Conservation (phyloP, 2,797 vertebrate genomes). For the Bradypodion ventrale region DNA sequence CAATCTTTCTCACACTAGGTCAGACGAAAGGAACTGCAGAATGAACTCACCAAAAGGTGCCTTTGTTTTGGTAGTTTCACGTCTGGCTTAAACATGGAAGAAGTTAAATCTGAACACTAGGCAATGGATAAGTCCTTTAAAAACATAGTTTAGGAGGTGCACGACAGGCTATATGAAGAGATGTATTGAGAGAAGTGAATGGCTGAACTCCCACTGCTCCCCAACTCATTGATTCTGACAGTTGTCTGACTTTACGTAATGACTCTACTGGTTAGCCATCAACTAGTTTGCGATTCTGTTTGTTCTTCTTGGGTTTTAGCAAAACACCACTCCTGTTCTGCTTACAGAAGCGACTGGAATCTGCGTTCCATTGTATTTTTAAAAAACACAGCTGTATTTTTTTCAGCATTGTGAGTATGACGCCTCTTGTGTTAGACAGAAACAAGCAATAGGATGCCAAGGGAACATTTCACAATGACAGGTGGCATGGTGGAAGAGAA, state of each 20-base stretch:
- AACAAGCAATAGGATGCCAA: slow-evolving; percentile 11
- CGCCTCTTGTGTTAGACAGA: not conserved
- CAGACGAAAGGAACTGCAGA: too few relatives aligned
- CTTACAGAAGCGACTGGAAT: slow-evolving; percentile 2
- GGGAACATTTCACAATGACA: slow-evolving; percentile 24
- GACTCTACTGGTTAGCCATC: not conserved
- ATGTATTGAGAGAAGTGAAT: not conserved
- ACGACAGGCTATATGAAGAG: not conserved
- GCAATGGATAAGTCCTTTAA: not conserved
- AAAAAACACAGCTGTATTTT: slow-evolving; percentile 39
- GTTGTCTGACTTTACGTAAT: not conserved
- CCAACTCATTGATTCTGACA: not conserved
- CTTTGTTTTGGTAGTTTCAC: too few relatives aligned
- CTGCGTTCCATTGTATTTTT: not conserved
- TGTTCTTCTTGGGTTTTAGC: not conserved
- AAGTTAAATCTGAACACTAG: too few relatives aligned
- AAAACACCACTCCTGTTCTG: not conserved
- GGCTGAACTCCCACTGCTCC: not conserved
- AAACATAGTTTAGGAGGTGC: not conserved
- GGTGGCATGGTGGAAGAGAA: slow-evolving; percentile 5
- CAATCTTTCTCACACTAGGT: too few relatives aligned
- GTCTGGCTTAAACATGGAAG: too few relatives aligned
- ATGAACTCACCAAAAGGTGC: too few relatives aligned
- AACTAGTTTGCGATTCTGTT: not conserved
- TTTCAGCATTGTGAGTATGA: slow-evolving; percentile 1